phyloP scores from a whole-genome alignment of 2,113 vertebrate species.

The Tympanuchus pallidicinctus region DNA sequence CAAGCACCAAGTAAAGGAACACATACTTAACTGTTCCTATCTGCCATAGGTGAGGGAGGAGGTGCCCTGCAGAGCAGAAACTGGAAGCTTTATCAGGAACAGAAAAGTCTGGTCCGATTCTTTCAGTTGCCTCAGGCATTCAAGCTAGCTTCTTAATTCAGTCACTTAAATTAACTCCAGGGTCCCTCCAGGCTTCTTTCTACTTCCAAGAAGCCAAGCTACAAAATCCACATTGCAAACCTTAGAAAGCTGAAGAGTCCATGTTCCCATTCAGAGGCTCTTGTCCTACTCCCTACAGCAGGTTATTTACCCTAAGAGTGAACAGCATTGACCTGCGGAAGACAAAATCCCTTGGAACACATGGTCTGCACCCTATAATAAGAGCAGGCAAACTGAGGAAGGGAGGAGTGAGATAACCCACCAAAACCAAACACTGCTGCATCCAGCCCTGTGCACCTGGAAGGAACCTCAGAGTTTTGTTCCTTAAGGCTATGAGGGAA shows the following conservation, averaged over 20 bases:
- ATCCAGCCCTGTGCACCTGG: neutral
- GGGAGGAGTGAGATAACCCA: neutral
- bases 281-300: neutral
- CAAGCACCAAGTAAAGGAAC: neutral
- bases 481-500: neutral
- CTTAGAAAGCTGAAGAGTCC: neutral
- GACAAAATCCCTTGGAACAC: neutral
- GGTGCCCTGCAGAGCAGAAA: neutral
- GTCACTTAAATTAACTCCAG: neutral
- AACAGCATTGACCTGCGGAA: neutral
- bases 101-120: accelerated
- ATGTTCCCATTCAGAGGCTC: neutral
- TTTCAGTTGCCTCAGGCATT: neutral
- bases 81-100: neutral
- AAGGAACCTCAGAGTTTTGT: neutral
- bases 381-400: neutral
- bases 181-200: neutral
- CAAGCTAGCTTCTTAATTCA: neutral
- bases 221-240: neutral
- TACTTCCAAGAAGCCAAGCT: neutral
- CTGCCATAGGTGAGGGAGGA: neutral
- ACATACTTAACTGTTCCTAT: neutral
- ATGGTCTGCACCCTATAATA: neutral
- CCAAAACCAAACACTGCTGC: neutral
- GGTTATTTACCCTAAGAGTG: neutral